Evolutionary conservation across 2,113 vertebrate species (phyloP), one percentile per base, ranked within the genome.

Genomic region (Leptosomus discolor): DNA sequence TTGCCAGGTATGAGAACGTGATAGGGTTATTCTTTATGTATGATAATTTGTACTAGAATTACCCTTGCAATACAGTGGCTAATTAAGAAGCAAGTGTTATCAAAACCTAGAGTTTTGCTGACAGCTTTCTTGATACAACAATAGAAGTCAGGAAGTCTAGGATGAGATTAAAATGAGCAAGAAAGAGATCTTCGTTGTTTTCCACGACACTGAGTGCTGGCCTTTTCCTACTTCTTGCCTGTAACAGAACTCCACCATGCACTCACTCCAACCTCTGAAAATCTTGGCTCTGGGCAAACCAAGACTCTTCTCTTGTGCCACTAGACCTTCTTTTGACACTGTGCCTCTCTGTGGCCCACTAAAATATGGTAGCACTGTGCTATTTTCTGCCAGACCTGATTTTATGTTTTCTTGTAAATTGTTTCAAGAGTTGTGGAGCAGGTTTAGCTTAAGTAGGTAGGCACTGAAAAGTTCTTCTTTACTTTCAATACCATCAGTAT

Each of bases 1-100:
- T 99, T 34, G 99, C 99, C 98, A 99, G 99, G 99, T 98, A 97
- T n/a, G 84, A 41, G 15, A 45, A 18, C 20, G 0, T 6, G 41
- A 29, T 30, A 63, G 3, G 23, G 5, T 5, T 48, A 2, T 7
- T n/a, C 45, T 17, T 24, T 4, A 17, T 1, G 23, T 3, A 2
- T 36, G n/a, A 4, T 51, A 3, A 11, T 63, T 39, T 45, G 34
- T 14, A 37, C 27, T 58, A 8, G 11, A 51, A 27, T 39, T 41
- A 15, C 36, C 34, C n/a, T 67, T 58, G 24, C 36, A 50, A 22
- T 61, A 8, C 36, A 15, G 3, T 15, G 29, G 9, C 50, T 82
- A 11, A 26, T 80, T 57, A 51, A 73, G 70, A 51, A 85, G n/a
- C 39, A 45, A 15, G 20, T 32, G 29, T 53, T 71, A 56, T 85